A percentile compares a stretch with the other conserved stretches of the same genome.
Evolutionary conservation across 2,888 invertebrate genomes (phyloP).

Genomic region (Lithophane ornitopus): DNA sequence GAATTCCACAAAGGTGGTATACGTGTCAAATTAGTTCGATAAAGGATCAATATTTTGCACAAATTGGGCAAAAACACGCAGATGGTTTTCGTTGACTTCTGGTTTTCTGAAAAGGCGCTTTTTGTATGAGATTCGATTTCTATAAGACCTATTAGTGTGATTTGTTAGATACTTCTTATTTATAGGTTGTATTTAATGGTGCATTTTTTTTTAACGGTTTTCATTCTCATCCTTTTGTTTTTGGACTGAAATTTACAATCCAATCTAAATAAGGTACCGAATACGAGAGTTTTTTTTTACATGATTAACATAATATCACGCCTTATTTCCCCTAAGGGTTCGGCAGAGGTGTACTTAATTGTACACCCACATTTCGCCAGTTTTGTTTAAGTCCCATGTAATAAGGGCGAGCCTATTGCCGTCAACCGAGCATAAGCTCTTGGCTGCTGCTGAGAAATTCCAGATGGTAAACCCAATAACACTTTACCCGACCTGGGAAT

Average conservation of each 20-base stretch:
- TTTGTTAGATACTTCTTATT: not conserved
- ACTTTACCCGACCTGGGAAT: too few relatives aligned
- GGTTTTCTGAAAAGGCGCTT: constrained; percentile 9
- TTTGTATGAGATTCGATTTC: constrained; percentile 53
- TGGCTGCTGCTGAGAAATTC: too few relatives aligned
- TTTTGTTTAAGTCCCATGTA: too few relatives aligned
- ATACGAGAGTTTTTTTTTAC: not conserved
- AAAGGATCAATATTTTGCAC: constrained; percentile 71
- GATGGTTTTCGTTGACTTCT: constrained; percentile 54
- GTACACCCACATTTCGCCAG: too few relatives aligned
- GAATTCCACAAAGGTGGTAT: constrained; percentile 42
- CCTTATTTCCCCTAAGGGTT: too few relatives aligned
- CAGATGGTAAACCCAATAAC: too few relatives aligned
- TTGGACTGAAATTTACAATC: not conserved
- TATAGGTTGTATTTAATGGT: not conserved
- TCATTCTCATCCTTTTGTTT: not conserved
- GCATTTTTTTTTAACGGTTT: not conserved
- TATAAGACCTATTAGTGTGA: constrained; percentile 5
- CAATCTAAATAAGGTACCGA: not conserved
- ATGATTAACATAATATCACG: too few relatives aligned
- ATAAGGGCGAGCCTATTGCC: too few relatives aligned
- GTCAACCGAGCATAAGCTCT: too few relatives aligned
- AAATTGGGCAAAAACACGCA: constrained; percentile 64
- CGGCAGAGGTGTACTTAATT: too few relatives aligned
- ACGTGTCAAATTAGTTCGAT: constrained; percentile 69